Evolutionary conservation across 1,140 invertebrate genomes (phyloP), one percentile per base, ranked within the genome.

Genomic region (Catajapyx aquilonaris): DNA sequence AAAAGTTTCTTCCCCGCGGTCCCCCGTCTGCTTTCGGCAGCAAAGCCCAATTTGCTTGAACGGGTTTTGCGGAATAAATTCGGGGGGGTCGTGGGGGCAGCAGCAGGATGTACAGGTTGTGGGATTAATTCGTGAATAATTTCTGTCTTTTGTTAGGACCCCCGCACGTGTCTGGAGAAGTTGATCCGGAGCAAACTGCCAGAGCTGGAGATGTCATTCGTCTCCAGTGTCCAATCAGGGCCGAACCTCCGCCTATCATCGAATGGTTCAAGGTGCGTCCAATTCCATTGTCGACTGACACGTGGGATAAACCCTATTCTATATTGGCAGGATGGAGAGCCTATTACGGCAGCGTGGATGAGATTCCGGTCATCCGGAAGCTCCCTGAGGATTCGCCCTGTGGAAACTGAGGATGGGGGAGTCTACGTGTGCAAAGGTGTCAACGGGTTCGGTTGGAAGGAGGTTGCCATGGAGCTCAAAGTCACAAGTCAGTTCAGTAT

Each of bases 281-380:
- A 5, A 5, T 9, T n/a, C n/a, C 9, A 28, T 28, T 10, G 9
- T 31, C 16, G 21, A 23, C 23, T 25, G 9, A 5, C 15, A 13
- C 11, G 10, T 35, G 20, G 36, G 5, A 20, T 21, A 21, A 32
- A 22, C 32, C 3, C 28, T 39, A 31, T 39, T 9, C 31, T 13
- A 5, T 32, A 34, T 17, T 37, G 22, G 10, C 52, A 60, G 47
- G 54, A 60, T 41, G 51, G 50, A 22, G 48, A 54, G 33, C 40
- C 38, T 0, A 46, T 49, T 19, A 46, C 40, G 4, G 15, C 41
- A 13, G 32, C 42, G 1, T 50, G 46, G 46, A 16, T 39, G 22
- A 38, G 45, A 2, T 42, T 42, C 23, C 37, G 44, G 9, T 13
- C 41, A 7, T 48, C 41, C 16, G 25, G 34, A 4, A 35, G 31